Evolutionary conservation across 2,113 vertebrate species (phyloP).

Genomic region (Climacteris rufus): DNA sequence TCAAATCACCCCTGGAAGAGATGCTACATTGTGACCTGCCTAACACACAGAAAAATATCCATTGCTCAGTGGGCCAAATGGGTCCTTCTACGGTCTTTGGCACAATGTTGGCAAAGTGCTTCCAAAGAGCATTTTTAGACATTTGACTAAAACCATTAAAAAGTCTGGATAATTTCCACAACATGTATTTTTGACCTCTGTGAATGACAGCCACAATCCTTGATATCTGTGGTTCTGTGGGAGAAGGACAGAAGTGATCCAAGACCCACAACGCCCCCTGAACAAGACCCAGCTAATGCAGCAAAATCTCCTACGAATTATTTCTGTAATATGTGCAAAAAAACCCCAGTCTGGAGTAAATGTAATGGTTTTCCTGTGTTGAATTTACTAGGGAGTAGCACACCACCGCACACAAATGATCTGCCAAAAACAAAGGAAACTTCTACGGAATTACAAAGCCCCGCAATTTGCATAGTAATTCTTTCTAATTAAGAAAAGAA

Average conservation of each 20-base stretch:
- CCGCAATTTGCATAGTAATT: constrained; percentile 73
- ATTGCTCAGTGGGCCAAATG: background rate
- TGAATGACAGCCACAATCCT: background rate
- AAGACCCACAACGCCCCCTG: background rate
- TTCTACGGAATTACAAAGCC: constrained; percentile 68
- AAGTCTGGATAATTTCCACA: background rate
- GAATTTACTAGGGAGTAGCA: background rate
- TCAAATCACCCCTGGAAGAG: background rate
- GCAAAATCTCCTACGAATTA: background rate
- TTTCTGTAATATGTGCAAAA: background rate
- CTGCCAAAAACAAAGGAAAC: constrained; percentile 32
- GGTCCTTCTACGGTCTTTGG: background rate
- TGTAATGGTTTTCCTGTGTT: background rate
- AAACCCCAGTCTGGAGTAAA: background rate
- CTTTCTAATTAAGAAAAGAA: constrained; percentile 76
- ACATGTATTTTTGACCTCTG: background rate
- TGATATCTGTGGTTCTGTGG: background rate
- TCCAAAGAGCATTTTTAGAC: background rate
- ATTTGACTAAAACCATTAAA: background rate
- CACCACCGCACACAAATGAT: background rate
- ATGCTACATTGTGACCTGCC: background rate
- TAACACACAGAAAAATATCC: background rate
- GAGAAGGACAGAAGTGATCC: background rate
- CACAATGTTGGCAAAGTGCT: background rate
- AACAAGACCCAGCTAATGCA: background rate